These are phyloP conservation scores for Lithophane leautieri DNA, from an alignment of 2,888 invertebrate species.

Conservation along the genomic window DNA sequence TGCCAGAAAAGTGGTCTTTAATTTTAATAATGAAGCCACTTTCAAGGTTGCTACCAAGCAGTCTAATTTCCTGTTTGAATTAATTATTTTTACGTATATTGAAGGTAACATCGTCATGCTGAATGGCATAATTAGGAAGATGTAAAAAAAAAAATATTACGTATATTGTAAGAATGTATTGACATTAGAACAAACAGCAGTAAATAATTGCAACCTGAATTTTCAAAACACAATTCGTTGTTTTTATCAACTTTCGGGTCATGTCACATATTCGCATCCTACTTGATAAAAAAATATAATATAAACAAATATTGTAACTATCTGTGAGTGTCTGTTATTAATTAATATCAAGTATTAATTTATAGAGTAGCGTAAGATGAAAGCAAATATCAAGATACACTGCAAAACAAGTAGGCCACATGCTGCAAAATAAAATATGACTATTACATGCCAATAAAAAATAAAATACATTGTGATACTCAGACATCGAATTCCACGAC, in stretches of 20 bases:
- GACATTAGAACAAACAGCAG: background rate
- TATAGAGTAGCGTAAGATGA: background rate
- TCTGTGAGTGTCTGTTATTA: conserved; percentile 12
- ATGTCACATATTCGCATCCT: conserved; percentile 12
- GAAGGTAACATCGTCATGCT: conserved; percentile 12
- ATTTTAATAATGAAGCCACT: conserved; percentile 24
- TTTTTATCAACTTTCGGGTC: conserved; percentile 18
- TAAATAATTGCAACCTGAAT: background rate
- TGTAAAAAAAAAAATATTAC: background rate
- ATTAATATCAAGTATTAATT: conserved; percentile 11
- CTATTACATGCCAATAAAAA: conserved; percentile 1
- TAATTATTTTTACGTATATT: conserved; percentile 33
- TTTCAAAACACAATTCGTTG: background rate
- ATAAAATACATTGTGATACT: background rate
- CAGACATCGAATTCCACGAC: background rate
- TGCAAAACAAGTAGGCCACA: background rate
- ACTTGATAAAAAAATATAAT: conserved; percentile 26
- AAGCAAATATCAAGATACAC: background rate
- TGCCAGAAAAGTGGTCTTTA: conserved; percentile 23
- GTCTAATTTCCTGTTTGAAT: conserved; percentile 51
- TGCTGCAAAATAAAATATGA: conserved; percentile 1
- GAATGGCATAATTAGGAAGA: conserved; percentile 15
- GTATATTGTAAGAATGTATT: conserved; percentile 1
- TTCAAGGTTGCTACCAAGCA: conserved; percentile 43
- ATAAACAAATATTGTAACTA: conserved; percentile 11